A percentile compares a stretch with the other conserved stretches of the same genome.
Evolutionary conservation across 92 coral and sea anemone genomes (phyloP).

Genomic region (Porites rus): DNA sequence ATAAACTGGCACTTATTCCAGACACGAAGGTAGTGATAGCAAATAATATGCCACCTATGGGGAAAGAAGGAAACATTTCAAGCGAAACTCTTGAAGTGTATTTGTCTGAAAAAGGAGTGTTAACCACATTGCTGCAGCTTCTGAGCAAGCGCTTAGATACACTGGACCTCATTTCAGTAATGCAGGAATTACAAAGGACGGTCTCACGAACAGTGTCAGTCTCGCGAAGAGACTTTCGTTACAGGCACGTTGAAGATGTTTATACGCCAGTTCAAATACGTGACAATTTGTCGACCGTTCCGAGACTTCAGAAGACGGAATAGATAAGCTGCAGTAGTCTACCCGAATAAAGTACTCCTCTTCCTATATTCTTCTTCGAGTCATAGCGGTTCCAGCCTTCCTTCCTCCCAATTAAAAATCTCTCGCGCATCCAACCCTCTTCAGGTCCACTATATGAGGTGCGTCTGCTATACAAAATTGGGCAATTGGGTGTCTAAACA

Average conservation of each 20-base stretch:
- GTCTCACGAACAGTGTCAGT: too few relatives aligned
- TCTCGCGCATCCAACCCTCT: not conserved
- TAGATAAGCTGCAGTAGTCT: not conserved
- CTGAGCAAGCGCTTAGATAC: constrained; percentile 2
- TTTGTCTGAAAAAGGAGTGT: too few relatives aligned
- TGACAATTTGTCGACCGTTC: not conserved
- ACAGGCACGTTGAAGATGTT: too few relatives aligned
- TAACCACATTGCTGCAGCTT: not conserved
- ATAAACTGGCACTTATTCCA: not conserved
- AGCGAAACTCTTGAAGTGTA: not conserved
- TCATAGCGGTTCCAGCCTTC: too few relatives aligned
- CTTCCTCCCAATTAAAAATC: not conserved
- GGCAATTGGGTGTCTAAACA: too few relatives aligned
- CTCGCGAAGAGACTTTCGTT: too few relatives aligned
- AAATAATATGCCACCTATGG: not conserved
- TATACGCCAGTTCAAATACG: not conserved
- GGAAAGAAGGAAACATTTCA: not conserved
- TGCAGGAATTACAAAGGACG: constrained; percentile 6
- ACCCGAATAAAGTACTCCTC: not conserved
- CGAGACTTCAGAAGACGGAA: constrained; percentile 1
- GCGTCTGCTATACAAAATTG: too few relatives aligned
- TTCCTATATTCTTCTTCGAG: not conserved
- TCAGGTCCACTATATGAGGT: not conserved
- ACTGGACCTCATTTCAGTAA: not conserved
- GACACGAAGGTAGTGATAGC: not conserved